Conservation (phyloP, 2,888 invertebrate genomes). For the Entomobrya proxima region DNA sequence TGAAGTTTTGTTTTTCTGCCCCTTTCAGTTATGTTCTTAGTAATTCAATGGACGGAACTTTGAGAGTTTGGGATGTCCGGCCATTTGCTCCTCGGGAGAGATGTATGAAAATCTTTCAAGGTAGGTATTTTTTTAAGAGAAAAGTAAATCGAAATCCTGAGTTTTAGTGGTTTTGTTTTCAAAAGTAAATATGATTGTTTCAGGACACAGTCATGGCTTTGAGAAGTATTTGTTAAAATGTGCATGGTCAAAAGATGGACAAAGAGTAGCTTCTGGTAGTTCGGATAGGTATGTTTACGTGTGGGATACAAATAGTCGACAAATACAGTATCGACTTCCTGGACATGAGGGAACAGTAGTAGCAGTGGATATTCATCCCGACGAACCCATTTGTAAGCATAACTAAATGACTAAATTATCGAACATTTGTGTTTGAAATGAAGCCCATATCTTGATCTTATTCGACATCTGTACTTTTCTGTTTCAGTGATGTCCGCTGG, state of each 20-base stretch:
- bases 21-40: slow-evolving; percentile 86
- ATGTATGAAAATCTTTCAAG: slow-evolving; percentile 86
- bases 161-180: background rate
- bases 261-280: slow-evolving; percentile 93
- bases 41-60: slow-evolving; percentile 97
- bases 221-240: slow-evolving; percentile 90
- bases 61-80: slow-evolving; percentile 97
- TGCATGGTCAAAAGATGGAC: slow-evolving; percentile 95
- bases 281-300: slow-evolving; percentile 96
- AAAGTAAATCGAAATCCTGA: background rate
- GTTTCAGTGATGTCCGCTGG: slow-evolving; percentile 90
- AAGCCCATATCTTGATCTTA: background rate
- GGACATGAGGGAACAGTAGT: slow-evolving; percentile 99
- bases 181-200: no score
- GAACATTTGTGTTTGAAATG: background rate
- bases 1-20: background rate
- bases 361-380: slow-evolving; percentile 95
- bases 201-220: slow-evolving; percentile 75
- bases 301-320: slow-evolving; percentile 96
- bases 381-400: slow-evolving; percentile 89
- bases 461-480: slow-evolving; percentile 58
- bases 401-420: no score
- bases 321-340: slow-evolving; percentile 96
- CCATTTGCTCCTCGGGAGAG: slow-evolving; percentile 95
- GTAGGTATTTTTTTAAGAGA: slow-evolving; percentile 74